These are phyloP conservation scores for Andricus curvator DNA, from an alignment of 2,888 invertebrate genomes.

Conservation along the genomic window DNA sequence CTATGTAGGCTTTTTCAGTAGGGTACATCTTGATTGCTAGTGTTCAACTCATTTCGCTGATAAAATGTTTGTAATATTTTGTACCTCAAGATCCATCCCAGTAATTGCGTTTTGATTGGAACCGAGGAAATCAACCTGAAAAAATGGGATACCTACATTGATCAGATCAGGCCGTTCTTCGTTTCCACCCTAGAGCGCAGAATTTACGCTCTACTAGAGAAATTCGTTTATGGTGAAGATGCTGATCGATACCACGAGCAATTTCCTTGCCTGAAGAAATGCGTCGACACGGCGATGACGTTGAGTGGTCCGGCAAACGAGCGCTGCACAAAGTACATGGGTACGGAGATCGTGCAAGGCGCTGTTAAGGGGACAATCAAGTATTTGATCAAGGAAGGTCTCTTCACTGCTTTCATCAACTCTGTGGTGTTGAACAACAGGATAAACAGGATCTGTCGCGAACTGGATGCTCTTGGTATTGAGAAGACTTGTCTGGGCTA, in stretches of 20 bases:
- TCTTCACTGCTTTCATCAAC: constrained; percentile 63
- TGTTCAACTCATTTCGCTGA: too few relatives aligned
- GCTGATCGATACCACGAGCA: constrained; percentile 44
- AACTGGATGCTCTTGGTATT: constrained; percentile 60
- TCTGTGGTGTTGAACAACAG: constrained; percentile 65
- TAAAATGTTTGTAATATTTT: not conserved
- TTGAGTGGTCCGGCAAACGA: constrained; percentile 49
- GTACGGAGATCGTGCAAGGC: constrained; percentile 51
- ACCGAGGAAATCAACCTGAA: constrained; percentile 47
- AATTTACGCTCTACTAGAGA: constrained; percentile 60
- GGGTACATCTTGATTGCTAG: too few relatives aligned
- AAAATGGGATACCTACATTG: constrained; percentile 59
- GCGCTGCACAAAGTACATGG: constrained; percentile 50
- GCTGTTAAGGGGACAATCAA: constrained; percentile 55
- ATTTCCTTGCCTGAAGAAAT: constrained; percentile 57
- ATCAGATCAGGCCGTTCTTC: constrained; percentile 64
- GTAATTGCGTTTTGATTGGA: constrained; percentile 41
- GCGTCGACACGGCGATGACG: constrained; percentile 53
- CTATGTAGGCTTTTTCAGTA: too few relatives aligned
- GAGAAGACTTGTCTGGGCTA: constrained; percentile 58
- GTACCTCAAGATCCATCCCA: not conserved
- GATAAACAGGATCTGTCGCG: constrained; percentile 60
- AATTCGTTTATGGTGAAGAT: constrained; percentile 60
- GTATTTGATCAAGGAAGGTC: constrained; percentile 60
- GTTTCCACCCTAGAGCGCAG: constrained; percentile 64